Conservation (phyloP, 2,797 vertebrate species). For the Sebastes baramenuke region DNA sequence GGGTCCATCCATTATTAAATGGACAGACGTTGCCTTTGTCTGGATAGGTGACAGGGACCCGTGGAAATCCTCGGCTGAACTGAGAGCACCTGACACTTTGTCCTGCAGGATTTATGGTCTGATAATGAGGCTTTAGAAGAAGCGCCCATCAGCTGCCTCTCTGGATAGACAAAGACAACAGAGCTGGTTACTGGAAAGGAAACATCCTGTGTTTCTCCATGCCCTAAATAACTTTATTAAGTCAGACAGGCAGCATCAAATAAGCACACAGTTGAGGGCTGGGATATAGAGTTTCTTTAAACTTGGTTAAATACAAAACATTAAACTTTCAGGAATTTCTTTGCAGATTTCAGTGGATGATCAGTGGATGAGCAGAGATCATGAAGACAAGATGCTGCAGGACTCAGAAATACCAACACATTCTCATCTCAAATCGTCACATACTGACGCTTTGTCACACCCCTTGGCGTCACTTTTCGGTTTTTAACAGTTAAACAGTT, state of each 20-base stretch:
- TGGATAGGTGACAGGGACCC: conserved; percentile 36
- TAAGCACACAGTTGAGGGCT: neutral
- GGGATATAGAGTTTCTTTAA: neutral
- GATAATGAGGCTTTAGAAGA: conserved; percentile 67
- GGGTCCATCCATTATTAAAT: conserved; percentile 47
- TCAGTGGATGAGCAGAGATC: neutral
- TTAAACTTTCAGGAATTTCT: neutral
- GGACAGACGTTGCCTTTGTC: conserved; percentile 43
- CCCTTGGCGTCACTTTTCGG: too few relatives aligned
- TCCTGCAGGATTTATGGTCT: conserved; percentile 65
- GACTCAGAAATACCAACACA: too few relatives aligned
- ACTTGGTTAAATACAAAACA: too few relatives aligned
- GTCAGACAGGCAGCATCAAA: neutral
- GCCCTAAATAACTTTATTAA: conserved; percentile 35
- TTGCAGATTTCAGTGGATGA: neutral
- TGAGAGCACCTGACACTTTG: conserved; percentile 65
- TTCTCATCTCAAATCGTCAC: too few relatives aligned
- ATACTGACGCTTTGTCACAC: too few relatives aligned
- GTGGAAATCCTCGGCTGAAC: conserved; percentile 51
- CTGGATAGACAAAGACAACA: conserved; percentile 52
- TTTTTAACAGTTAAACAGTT: too few relatives aligned
- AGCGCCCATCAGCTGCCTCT: conserved; percentile 54
- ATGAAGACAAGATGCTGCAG: too few relatives aligned
- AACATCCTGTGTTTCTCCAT: conserved; percentile 16
- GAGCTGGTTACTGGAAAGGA: conserved; percentile 23